Evolutionary conservation across 2,888 invertebrate genomes (phyloP), one percentile per base, ranked within the genome.

Genomic region (Thera obeliscata): DNA sequence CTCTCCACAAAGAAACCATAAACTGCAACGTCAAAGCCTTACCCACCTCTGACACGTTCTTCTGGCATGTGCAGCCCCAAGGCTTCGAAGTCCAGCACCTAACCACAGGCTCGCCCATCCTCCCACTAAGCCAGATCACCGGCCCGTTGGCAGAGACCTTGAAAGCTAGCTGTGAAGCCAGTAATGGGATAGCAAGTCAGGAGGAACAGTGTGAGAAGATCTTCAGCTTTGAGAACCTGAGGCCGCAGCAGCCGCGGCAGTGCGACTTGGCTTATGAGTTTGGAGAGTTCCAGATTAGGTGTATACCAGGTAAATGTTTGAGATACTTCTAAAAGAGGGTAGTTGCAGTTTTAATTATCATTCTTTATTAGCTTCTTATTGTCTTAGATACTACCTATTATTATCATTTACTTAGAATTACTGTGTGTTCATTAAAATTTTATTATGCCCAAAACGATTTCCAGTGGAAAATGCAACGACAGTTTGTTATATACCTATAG

Each of bases 201-300:
- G 90, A 91, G 43, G 85, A 86, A 4, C 79, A 86, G 0, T 93
- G 93, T 74, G 87, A 87, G 62, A 85, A 79, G 50, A 76, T 76
- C 6, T 85, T 93, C 56, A 88, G 83, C 22, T 85, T 93, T 71
- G 91, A 91, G 65, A 85, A 86, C 56, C 72, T 93, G 62, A 85
- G 93, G 70, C 93, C 93, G 0, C 90, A 81, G 46, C 87, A 86
- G 66, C 92, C 91, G 0, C 86, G 86, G 65, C 89, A 90, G 65
- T 93, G 93, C 64, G 93, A 93, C 71, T 78, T 93, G 50, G 88
- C 89, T 1, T 93, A 84, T 65, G 93, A 93, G 72, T 87, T 86
- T 73, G 87, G 84, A 5, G 92, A 91, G 78, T 92, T 93, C 68
- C 92, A 91, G 75, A 91, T 93, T 85, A 85, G 90, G 69, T 93